These are phyloP conservation scores for Suncus etruscus DNA, from an alignment of 2,113 vertebrate species.

Conservation along the genomic window DNA sequence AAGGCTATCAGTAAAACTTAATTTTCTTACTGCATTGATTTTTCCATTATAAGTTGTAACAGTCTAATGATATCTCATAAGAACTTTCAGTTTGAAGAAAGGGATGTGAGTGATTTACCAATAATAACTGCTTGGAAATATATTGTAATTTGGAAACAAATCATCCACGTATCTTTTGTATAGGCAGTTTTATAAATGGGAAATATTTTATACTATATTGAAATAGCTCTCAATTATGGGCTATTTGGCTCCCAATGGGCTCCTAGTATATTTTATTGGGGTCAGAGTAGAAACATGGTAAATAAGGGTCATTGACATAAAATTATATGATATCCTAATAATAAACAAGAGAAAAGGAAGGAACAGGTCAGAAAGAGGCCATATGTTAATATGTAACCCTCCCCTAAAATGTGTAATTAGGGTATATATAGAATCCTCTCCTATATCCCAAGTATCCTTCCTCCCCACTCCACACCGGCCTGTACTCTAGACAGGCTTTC, in stretches of 20 bases:
- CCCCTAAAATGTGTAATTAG: conserved; percentile 8
- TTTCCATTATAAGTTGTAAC: conserved; percentile 92
- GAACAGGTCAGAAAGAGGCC: too few relatives aligned
- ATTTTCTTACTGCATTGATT: conserved; percentile 98
- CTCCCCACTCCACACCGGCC: too few relatives aligned
- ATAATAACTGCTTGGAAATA: conserved; percentile 78
- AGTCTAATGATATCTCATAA: conserved; percentile 92
- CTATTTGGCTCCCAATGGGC: too few relatives aligned
- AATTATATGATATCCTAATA: too few relatives aligned
- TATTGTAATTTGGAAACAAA: conserved; percentile 75
- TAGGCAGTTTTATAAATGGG: conserved; percentile 66
- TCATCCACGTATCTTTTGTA: conserved; percentile 66
- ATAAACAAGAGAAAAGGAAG: too few relatives aligned
- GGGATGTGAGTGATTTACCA: conserved; percentile 86
- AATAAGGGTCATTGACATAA: too few relatives aligned
- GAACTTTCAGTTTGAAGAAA: conserved; percentile 87
- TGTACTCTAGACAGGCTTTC: too few relatives aligned
- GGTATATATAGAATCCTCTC: too few relatives aligned
- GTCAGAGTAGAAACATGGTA: too few relatives aligned
- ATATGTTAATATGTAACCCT: neutral
- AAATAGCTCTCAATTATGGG: too few relatives aligned
- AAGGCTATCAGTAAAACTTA: conserved; percentile 98
- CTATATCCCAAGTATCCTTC: too few relatives aligned
- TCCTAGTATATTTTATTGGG: too few relatives aligned
- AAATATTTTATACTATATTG: neutral